A percentile compares a stretch with the other conserved stretches of the same genome.
These are phyloP conservation scores for Acanthosepion esculentum DNA, from an alignment of 2,888 invertebrate genomes.

Conservation along the genomic window DNA sequence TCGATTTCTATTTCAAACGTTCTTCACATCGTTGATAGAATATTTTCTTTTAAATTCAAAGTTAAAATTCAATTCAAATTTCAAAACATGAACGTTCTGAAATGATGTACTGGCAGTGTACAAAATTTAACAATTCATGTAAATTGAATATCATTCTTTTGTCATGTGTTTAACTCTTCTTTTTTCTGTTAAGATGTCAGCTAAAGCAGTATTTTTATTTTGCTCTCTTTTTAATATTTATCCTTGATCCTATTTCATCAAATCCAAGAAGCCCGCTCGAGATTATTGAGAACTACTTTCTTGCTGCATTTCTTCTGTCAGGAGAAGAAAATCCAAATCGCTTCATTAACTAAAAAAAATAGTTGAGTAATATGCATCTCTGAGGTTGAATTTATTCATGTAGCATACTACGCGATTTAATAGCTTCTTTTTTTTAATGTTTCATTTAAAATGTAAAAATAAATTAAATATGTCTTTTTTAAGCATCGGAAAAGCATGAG, in stretches of 20 bases:
- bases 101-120: no score
- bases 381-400: background rate
- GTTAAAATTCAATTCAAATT: no score
- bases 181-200: no score
- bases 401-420: background rate
- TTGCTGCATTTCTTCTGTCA: no score
- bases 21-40: no score
- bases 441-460: background rate
- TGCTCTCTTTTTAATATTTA: background rate
- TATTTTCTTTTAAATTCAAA: no score
- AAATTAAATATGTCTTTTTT: background rate
- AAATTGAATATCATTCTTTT: background rate
- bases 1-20: no score
- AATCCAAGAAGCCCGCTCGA: no score
- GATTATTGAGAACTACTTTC: no score
- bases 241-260: background rate
- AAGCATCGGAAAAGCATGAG: background rate
- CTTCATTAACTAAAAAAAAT: background rate
- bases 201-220: background rate
- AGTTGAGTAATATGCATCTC: background rate
- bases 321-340: background rate
- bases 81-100: no score
- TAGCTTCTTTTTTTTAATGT: background rate
- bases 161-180: background rate
- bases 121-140: no score